phyloP scores from a whole-genome alignment of 1,140 invertebrate species.

The Danaus plexippus region DNA sequence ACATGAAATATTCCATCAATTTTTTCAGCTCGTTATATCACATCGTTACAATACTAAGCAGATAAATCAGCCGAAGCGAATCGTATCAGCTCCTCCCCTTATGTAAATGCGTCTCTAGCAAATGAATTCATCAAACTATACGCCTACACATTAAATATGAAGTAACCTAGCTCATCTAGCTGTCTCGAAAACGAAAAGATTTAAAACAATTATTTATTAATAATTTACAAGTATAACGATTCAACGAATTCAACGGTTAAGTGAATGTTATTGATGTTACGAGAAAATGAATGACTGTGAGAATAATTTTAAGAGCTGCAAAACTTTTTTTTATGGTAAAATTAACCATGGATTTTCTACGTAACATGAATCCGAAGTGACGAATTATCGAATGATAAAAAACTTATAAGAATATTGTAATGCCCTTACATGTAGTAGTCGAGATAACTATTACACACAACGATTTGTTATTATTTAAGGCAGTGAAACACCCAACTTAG shows the following conservation, averaged over 20 bases:
- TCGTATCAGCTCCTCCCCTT: no score
- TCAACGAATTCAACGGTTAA: slow-evolving; percentile 21
- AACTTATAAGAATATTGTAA: slow-evolving; percentile 57
- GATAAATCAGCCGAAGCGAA: no score
- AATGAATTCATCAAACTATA: slow-evolving; percentile 5
- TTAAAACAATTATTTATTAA: slow-evolving; percentile 28
- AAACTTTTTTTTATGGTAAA: background rate
- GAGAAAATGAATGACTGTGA: slow-evolving; percentile 13
- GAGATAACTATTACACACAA: slow-evolving; percentile 63
- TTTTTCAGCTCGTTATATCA: slow-evolving; percentile 5
- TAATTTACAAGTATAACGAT: slow-evolving; percentile 24
- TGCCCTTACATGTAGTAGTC: slow-evolving; percentile 63
- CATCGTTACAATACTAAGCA: no score
- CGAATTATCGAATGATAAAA: slow-evolving; percentile 42
- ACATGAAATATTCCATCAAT: slow-evolving; percentile 4
- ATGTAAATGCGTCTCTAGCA: no score
- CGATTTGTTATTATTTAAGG: slow-evolving; percentile 65
- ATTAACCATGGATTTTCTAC: no score
- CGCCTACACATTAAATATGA: background rate
- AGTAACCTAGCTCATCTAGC: slow-evolving; percentile 28
- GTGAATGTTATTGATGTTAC: slow-evolving; percentile 13
- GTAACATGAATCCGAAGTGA: slow-evolving; percentile 12
- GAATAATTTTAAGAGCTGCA: background rate
- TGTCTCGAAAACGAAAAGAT: slow-evolving; percentile 34
- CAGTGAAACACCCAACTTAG: slow-evolving; percentile 71